phyloP scores from a whole-genome alignment of 2,888 invertebrate species.

The Eupithecia tripunctaria region DNA sequence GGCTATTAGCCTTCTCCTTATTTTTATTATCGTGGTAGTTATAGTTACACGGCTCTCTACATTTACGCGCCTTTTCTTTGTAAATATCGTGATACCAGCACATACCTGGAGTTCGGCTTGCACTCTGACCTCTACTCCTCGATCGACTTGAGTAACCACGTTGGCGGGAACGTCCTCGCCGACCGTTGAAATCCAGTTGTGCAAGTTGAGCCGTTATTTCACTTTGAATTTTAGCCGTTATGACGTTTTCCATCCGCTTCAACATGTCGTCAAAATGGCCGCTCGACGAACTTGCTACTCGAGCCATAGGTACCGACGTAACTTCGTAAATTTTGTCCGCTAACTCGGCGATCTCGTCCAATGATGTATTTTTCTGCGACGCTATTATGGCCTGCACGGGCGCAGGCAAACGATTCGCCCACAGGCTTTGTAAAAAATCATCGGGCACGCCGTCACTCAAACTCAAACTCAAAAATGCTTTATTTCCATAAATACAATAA shows the following conservation, averaged over 20 bases:
- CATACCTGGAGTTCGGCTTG: constrained; percentile 6
- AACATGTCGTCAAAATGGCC: not conserved
- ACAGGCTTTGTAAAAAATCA: not conserved
- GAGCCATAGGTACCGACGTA: not conserved
- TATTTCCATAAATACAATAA: no score
- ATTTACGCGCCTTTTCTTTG: constrained; percentile 2
- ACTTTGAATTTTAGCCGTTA: not conserved
- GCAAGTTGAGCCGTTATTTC: not conserved
- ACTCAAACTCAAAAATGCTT: no score
- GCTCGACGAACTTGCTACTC: not conserved
- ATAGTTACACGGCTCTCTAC: constrained; percentile 6
- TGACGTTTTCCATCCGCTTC: not conserved
- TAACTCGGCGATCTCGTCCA: not conserved
- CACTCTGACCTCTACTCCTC: constrained; percentile 14
- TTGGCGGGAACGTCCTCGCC: not conserved
- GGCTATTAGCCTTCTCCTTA: not conserved
- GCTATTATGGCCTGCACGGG: not conserved
- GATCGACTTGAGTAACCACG: constrained; percentile 3
- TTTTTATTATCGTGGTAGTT: not conserved
- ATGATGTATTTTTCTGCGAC: not conserved
- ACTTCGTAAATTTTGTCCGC: not conserved
- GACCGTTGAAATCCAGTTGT: not conserved
- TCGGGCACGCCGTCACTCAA: not conserved
- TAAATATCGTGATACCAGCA: constrained; percentile 10
- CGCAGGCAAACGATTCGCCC: not conserved